Conservation (phyloP, 2,113 vertebrate species). For the Carassius carassius region DNA sequence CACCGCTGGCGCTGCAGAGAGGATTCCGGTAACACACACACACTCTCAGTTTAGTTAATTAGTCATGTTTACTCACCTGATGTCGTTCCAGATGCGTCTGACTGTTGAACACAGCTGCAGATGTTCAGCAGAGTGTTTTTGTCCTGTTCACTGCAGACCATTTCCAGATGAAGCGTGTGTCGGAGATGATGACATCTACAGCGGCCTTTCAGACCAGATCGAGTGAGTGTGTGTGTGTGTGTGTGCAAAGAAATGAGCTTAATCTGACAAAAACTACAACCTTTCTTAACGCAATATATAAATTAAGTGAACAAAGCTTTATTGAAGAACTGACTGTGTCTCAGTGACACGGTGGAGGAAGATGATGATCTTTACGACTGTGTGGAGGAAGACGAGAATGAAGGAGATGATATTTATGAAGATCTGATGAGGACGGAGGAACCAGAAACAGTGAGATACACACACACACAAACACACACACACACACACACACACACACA, state of each 20-base stretch:
- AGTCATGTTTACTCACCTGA: not conserved
- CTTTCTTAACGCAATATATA: not conserved
- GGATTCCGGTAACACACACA: too few relatives aligned
- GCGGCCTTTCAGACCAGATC: constrained; percentile 88
- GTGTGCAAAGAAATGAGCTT: too few relatives aligned
- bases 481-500: not conserved
- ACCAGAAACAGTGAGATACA: constrained; percentile 70
- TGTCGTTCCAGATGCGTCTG: not conserved
- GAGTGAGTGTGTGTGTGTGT: constrained; percentile 65
- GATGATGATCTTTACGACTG: constrained; percentile 92
- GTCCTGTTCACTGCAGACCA: constrained; percentile 70
- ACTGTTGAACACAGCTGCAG: not conserved
- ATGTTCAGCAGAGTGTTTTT: not conserved
- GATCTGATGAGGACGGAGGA: constrained; percentile 84
- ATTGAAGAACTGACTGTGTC: not conserved
- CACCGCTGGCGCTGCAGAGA: too few relatives aligned
- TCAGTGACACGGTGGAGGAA: constrained; percentile 86
- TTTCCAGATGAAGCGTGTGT: constrained; percentile 82
- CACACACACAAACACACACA: constrained; percentile 18
- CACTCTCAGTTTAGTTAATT: not conserved
- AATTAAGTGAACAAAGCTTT: not conserved
- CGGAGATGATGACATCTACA: constrained; percentile 89
- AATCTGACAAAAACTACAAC: too few relatives aligned
- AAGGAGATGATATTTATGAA: constrained; percentile 90
- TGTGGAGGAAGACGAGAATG: constrained; percentile 84